phyloP scores from a whole-genome alignment of 92 coral and sea anemone species.

The Meandrina meandrites region DNA sequence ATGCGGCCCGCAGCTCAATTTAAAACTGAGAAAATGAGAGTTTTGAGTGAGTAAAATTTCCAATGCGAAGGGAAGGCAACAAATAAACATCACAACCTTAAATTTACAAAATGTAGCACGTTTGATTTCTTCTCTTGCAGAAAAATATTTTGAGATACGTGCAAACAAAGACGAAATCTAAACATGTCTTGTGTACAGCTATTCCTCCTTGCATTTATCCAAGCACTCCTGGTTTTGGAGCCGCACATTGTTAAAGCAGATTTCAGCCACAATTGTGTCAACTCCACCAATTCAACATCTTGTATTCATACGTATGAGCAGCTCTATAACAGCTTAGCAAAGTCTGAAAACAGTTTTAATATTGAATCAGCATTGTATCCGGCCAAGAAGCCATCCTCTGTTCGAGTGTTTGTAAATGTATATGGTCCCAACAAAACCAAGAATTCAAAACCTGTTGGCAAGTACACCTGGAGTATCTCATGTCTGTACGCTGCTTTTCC shows the following conservation, averaged over 20 bases:
- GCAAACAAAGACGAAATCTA: background rate
- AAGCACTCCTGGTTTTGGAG: background rate
- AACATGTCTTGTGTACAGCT: background rate
- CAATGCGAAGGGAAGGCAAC: too few relatives aligned
- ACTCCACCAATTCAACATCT: slow-evolving; percentile 10
- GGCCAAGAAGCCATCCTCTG: slow-evolving; percentile 2
- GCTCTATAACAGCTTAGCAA: slow-evolving; percentile 13
- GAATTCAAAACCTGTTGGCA: background rate
- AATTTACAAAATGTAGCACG: background rate
- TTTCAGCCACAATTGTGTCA: background rate
- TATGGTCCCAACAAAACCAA: slow-evolving; percentile 2
- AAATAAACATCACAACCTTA: too few relatives aligned
- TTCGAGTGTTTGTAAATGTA: background rate
- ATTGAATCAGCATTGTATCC: slow-evolving; percentile 18
- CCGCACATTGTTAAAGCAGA: background rate
- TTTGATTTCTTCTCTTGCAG: background rate
- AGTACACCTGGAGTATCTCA: slow-evolving; percentile 13
- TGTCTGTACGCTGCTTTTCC: slow-evolving; percentile 12
- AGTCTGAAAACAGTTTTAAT: slow-evolving; percentile 19
- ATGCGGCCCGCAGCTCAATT: too few relatives aligned
- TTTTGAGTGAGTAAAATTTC: too few relatives aligned
- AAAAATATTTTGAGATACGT: background rate
- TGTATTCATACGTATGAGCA: slow-evolving; percentile 8
- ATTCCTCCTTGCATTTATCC: background rate
- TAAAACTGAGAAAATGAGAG: too few relatives aligned